Base-by-base conservation (phyloP, 2,888 invertebrate species). In the Epicampocera succincta region DNA sequence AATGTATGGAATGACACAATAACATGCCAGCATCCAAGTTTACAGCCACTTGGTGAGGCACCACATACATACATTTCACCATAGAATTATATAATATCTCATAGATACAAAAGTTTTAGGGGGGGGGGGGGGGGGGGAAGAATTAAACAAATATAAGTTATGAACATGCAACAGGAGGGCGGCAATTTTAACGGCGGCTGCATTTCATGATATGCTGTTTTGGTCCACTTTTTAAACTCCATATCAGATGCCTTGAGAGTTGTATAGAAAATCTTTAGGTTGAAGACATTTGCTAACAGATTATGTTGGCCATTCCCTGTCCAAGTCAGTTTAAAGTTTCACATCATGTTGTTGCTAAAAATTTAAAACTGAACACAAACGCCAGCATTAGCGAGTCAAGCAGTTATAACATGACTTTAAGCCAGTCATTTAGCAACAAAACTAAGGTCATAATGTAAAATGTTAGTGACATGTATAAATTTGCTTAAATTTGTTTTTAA, bases 401-500 rank as follows among this genome's bases (percentile, higher is more conserved):
- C 58, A 65, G 60, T 66, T 44, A 46, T 50, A 80, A 75, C 76
- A 71, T 72, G 76, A 66, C 65, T 80, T 52, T 11, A 80, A 80
- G 80, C 65, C 65, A 52, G 75, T 71, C 71, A n/a, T 76, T 74
- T 69, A 80, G 50, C 71, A 75, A 65, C 52, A 52, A 71, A 72
- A 76, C 76, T 80, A 46, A 76, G 80, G 75, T 76, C 71, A 76
- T 80, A 80, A 72, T 75, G 60, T 72, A 80, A 75, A 80, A 80
- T 76, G 60, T 80, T 80, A 80, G 76, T 61, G 80, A 72, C 58
- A 76, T 72, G 66, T 58, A 65, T 75, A 71, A 52, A 76, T 76
- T 79, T 54, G 54, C 46, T 75, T 38, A 38, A 61, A 11, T 54
- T 54, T 25, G 1, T 38, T 52, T 52, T 33, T 56, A 11, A 21